Evolutionary conservation across 2,797 vertebrate genomes (phyloP), one percentile per base, ranked within the genome.

Genomic region (Danio kyathit): DNA sequence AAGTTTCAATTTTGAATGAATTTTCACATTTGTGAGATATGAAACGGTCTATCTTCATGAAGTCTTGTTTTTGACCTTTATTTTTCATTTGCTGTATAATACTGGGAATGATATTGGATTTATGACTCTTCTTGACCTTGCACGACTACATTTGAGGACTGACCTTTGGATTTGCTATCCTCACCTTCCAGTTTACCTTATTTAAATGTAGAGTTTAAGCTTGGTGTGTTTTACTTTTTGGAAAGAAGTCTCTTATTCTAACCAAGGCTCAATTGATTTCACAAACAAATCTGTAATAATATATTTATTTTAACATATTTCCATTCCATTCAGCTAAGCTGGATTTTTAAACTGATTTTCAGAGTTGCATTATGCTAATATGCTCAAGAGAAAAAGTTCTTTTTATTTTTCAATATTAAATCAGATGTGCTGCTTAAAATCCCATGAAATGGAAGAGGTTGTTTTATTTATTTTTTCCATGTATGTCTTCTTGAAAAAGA

Each of bases 1-100:
- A 29, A 51, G 13, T 14, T 48, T 4, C 1, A 10, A 38, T 51
- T 38, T 29, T 38, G 13, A n/a, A 69, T 11, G 51, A 69, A 11
- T 46, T 21, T 14, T 60, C 21, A 0, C 14, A 51, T 16, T 51
- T 29, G 21, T 11, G 21, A 52, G 14, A n/a, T 7, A 70, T 11
- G n/a, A 52, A 70, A 14, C 29, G 52, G 60, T 43, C 48, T 12
- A 29, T 74, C 48, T 52, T 65, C 29, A 51, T 63, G 16, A 14
- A 63, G 29, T 49, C 4, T 65, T 65, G 49, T 29, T 44, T 76
- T 65, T 29, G 49, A 76, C 17, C 40, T 65, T 74, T 60, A 60
- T 21, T 21, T 60, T 74, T 48, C 9, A 60, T 74, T 74, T 13
- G n/a, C 38, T 14, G 49, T 38, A 59, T 38, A 60, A 38, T 38